These are phyloP conservation scores for Patiria pectinifera DNA, from an alignment of 53 echinoderm and acorn worm species.

Conservation along the genomic window DNA sequence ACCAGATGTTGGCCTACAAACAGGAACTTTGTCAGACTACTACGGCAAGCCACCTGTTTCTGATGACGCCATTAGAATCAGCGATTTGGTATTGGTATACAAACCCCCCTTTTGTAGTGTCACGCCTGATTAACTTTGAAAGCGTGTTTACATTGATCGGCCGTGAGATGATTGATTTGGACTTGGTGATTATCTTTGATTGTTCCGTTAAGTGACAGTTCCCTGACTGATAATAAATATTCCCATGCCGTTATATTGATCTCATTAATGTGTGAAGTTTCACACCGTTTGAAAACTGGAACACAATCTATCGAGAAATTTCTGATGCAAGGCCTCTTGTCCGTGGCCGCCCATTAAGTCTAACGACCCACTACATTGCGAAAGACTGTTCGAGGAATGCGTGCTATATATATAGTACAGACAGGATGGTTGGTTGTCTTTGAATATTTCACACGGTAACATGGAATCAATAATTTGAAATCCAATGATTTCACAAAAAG, in stretches of 20 bases:
- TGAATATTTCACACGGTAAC: too few species aligned
- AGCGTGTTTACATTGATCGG: background rate
- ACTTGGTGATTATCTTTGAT: background rate
- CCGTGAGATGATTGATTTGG: background rate
- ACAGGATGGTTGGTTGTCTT: too few species aligned
- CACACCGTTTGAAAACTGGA: background rate
- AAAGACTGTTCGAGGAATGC: too few species aligned
- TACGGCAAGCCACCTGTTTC: constrained; percentile 28
- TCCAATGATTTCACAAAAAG: too few species aligned
- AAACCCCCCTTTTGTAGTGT: background rate
- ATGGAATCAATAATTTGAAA: too few species aligned
- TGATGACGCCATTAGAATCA: background rate
- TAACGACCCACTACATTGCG: too few species aligned
- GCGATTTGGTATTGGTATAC: background rate
- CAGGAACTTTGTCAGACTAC: background rate
- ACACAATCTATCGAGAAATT: background rate
- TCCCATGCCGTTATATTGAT: background rate
- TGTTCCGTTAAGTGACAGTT: background rate
- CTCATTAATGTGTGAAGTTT: background rate
- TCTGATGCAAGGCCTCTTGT: background rate
- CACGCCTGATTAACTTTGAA: constrained; percentile 5
- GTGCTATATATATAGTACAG: too few species aligned
- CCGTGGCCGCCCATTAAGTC: background rate
- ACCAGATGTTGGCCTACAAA: background rate
- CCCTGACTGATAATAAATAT: background rate